Evolutionary conservation across 2,797 vertebrate species (phyloP), one percentile per base, ranked within the genome.

Genomic region (Sebastes wilsoni): DNA sequence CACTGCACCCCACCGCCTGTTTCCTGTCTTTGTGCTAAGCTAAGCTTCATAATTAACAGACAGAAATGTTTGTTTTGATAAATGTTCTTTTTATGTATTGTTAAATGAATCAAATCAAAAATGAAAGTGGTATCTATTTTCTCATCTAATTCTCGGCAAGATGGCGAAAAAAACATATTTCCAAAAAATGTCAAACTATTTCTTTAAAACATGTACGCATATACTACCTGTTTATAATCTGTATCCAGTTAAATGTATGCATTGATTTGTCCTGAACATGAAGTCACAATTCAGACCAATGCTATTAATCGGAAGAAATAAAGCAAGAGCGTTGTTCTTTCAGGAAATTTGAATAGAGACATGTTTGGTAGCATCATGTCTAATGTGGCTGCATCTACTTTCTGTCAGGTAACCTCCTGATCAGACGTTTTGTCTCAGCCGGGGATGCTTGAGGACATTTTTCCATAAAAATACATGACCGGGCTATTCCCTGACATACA

Each of bases 371-470:
- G 7, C 42, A 20, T 18, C 42, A 20, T 65, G 72, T 1, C 32
- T 59, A n/a, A 52, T 75, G 52, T 66, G 38, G 32, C 54, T 60
- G 66, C 74, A 75, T 75, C 54, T 60, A 36, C 74, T 78, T 75
- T 70, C 38, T 77, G 34, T 77, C 46, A 72, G 58, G 54, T 69
- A 49, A 11, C 3, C n/a, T n/a, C n/a, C 30, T 52, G 36, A 34
- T 65, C 32, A 23, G 23, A 61, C 14, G 67, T 34, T 56, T 62
- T 58, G 58, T 76, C 58, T 75, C 54, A 28, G 23, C 49, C 32
- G 65, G 66, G 58, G 28, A 54, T 34, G 60, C 60, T 59, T 30
- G 20, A 66, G 8, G 59, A 69, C 36, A 77, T 75, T 62, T 79
- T 77, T 28, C 30, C 18, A 28, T 61, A 79, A 69, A 78, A 34